Percentiles rank a stretch among this genome's conserved stretches.
phyloP scores from a whole-genome alignment of 1,140 invertebrate species.

The Laodelphax striatellus region DNA sequence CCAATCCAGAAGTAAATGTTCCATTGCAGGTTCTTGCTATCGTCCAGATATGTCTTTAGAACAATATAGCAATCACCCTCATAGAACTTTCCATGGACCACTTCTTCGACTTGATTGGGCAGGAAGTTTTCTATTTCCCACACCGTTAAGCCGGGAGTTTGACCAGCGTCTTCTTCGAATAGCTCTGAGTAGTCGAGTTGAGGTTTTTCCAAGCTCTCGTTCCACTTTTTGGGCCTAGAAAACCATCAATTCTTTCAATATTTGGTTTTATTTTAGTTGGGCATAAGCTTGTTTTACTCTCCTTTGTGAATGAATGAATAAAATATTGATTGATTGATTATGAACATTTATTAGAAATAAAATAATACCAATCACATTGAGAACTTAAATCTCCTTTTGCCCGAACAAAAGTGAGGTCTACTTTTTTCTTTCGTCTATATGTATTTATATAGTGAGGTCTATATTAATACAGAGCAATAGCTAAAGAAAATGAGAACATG shows the following conservation, averaged over 20 bases:
- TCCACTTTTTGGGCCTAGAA: slow-evolving; percentile 74
- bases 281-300: too few relatives aligned
- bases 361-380: too few relatives aligned
- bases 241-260: neutral
- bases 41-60: slow-evolving; percentile 80
- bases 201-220: slow-evolving; percentile 88
- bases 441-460: too few relatives aligned
- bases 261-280: too few relatives aligned
- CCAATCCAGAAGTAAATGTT: slow-evolving; percentile 99
- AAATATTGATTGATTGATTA: too few relatives aligned
- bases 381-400: too few relatives aligned
- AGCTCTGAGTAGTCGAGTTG: slow-evolving; percentile 98
- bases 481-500: too few relatives aligned
- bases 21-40: slow-evolving; percentile 78
- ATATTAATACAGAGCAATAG: too few relatives aligned
- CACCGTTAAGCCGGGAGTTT: slow-evolving; percentile 72
- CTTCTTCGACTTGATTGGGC: slow-evolving; percentile 57
- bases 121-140: slow-evolving; percentile 99
- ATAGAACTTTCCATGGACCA: slow-evolving; percentile 94
- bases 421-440: too few relatives aligned
- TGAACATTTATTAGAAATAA: too few relatives aligned
- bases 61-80: slow-evolving; percentile 99
- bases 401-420: too few relatives aligned
- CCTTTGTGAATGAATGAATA: too few relatives aligned
- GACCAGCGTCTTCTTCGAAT: slow-evolving; percentile 95